These are phyloP conservation scores for Yponomeuta cagnagella DNA, from an alignment of 2,888 invertebrate species.

Conservation along the genomic window DNA sequence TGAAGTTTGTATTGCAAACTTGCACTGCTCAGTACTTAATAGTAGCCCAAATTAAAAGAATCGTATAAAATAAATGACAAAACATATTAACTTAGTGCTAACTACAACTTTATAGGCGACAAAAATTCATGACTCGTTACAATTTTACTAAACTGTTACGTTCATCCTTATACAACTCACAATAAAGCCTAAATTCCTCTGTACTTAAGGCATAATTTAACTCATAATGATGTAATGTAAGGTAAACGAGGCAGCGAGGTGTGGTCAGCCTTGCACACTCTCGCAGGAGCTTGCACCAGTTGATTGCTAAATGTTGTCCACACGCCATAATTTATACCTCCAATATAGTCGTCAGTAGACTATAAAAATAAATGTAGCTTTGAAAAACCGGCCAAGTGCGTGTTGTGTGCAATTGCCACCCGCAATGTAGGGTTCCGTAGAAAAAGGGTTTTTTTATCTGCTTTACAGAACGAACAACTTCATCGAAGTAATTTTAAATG, in stretches of 20 bases:
- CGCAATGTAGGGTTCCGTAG: no score
- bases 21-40: no score
- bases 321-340: constrained; percentile 4
- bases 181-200: not conserved
- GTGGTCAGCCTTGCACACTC: constrained; percentile 46
- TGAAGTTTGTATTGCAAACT: no score
- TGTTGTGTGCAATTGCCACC: no score
- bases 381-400: not conserved
- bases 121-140: not conserved
- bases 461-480: no score
- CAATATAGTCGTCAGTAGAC: no score
- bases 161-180: not conserved
- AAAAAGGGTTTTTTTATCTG: no score
- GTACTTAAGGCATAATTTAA: not conserved
- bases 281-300: constrained; percentile 15
- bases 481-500: no score
- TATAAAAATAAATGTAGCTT: not conserved
- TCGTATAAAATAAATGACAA: not conserved
- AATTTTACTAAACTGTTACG: not conserved
- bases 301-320: constrained; percentile 12
- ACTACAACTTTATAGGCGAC: not conserved
- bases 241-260: constrained; percentile 35
- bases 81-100: not conserved
- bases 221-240: constrained; percentile 30
- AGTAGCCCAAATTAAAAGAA: not conserved